Conservation (phyloP, 2,113 vertebrate genomes). For the Hippopotamus amphibius region DNA sequence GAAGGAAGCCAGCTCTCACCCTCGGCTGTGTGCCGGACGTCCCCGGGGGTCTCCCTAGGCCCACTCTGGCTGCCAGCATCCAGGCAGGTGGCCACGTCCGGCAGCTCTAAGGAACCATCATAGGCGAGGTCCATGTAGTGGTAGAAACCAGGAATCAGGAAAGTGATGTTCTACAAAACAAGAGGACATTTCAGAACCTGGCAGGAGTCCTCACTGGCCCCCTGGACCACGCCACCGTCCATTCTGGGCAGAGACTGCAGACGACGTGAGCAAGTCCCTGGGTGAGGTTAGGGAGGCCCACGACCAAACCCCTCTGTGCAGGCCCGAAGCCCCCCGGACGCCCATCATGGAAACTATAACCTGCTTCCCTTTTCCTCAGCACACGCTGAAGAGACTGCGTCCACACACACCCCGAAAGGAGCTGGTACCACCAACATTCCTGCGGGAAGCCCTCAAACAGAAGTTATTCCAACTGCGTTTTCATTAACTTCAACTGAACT, state of each 20-base stretch:
- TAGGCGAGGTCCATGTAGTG: slow-evolving; percentile 85
- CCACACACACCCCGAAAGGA: neutral
- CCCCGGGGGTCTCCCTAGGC: slow-evolving; percentile 3
- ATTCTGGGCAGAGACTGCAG: fast-evolving
- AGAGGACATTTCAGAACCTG: neutral
- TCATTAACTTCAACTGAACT: neutral
- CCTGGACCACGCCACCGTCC: fast-evolving
- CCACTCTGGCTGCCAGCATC: slow-evolving; percentile 36
- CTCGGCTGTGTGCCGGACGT: slow-evolving; percentile 4
- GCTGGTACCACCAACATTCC: fast-evolving
- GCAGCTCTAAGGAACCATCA: slow-evolving; percentile 70
- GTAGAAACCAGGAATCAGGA: slow-evolving; percentile 96
- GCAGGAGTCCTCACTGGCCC: neutral
- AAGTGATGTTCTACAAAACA: slow-evolving; percentile 91
- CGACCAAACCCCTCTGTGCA: fast-evolving
- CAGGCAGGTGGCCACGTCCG: slow-evolving; percentile 51
- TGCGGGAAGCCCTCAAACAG: fast-evolving
- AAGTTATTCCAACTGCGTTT: no score
- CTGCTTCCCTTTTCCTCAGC: neutral
- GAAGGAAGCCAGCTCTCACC: slow-evolving; percentile 61
- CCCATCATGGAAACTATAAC: neutral
- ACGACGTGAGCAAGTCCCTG: fast-evolving
- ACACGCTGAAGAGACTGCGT: neutral
- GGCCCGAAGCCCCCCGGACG: neutral
- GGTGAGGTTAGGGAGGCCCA: neutral